These are phyloP conservation scores for Ditylenchus dipsaci DNA, from an alignment of 1,140 invertebrate species.

Conservation along the genomic window DNA sequence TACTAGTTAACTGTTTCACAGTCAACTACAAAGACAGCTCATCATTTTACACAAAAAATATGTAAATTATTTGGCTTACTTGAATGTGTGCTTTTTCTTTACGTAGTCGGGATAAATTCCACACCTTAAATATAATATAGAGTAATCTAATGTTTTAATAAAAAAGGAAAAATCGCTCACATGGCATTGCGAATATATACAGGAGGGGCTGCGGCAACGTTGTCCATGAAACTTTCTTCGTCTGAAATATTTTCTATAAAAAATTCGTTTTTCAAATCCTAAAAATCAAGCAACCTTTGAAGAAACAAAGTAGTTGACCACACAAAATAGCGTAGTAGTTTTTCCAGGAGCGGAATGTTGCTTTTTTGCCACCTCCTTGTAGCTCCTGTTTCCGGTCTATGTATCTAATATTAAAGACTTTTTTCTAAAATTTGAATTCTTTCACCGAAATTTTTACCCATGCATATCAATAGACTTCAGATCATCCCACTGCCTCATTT, in stretches of 20 bases:
- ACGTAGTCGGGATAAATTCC: slow-evolving; percentile 74
- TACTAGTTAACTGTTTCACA: too few relatives aligned
- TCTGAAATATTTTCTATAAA: slow-evolving; percentile 56
- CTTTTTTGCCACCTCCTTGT: slow-evolving; percentile 84
- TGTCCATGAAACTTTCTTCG: slow-evolving; percentile 70
- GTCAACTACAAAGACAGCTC: too few relatives aligned
- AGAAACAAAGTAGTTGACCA: slow-evolving; percentile 93
- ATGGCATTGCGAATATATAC: slow-evolving; percentile 69
- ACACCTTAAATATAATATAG: background rate
- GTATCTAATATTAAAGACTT: slow-evolving; percentile 63
- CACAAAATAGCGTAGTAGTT: slow-evolving; percentile 88
- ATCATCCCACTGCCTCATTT: slow-evolving; percentile 65
- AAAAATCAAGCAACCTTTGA: slow-evolving; percentile 66
- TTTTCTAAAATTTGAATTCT: background rate
- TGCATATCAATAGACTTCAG: slow-evolving; percentile 64
- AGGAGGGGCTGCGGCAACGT: slow-evolving; percentile 80
- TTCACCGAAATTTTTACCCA: slow-evolving; percentile 56
- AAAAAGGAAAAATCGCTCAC: slow-evolving; percentile 34
- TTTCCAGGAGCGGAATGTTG: slow-evolving; percentile 90
- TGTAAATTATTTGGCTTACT: slow-evolving; percentile 54
- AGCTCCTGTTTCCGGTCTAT: slow-evolving; percentile 90
- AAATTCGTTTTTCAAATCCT: too few relatives aligned
- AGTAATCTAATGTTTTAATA: background rate
- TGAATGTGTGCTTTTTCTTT: slow-evolving; percentile 87
- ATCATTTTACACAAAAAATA: too few relatives aligned